These are phyloP conservation scores for Sialis fuliginosa DNA, from an alignment of 2,888 invertebrate species.

Conservation along the genomic window DNA sequence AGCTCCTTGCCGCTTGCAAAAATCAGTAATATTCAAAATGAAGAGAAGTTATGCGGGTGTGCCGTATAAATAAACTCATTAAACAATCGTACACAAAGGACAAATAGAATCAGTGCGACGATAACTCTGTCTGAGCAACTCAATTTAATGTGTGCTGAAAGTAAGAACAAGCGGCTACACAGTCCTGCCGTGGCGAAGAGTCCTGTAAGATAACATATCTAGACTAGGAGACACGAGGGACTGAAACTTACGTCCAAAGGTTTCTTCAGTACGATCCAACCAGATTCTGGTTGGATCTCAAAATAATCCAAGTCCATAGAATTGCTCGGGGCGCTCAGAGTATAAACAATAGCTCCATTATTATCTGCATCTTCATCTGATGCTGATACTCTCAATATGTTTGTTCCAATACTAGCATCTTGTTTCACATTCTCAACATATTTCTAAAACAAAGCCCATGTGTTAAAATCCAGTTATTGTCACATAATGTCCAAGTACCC, in stretches of 20 bases:
- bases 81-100: slow-evolving; percentile 16
- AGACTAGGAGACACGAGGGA: not conserved
- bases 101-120: slow-evolving; percentile 24
- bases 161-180: slow-evolving; percentile 39
- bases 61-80: slow-evolving; percentile 46
- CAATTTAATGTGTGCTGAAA: slow-evolving; percentile 55
- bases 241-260: slow-evolving; percentile 84
- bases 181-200: not conserved
- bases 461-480: too few relatives aligned
- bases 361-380: slow-evolving; percentile 95
- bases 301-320: slow-evolving; percentile 87
- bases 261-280: slow-evolving; percentile 91
- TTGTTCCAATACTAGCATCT: slow-evolving; percentile 88
- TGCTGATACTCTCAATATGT: slow-evolving; percentile 85
- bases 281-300: slow-evolving; percentile 90
- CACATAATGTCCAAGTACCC: too few relatives aligned
- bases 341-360: slow-evolving; percentile 88
- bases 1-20: not conserved
- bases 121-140: slow-evolving; percentile 32
- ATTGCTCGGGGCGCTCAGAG: slow-evolving; percentile 75
- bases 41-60: slow-evolving; percentile 21
- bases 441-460: slow-evolving; percentile 46
- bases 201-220: not conserved
- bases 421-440: slow-evolving; percentile 94
- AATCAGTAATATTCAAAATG: not conserved